Percentiles rank a stretch among this genome's conserved stretches.
phyloP scores from a whole-genome alignment of 2,888 invertebrate genomes.

The Lampropteryx suffumata region DNA sequence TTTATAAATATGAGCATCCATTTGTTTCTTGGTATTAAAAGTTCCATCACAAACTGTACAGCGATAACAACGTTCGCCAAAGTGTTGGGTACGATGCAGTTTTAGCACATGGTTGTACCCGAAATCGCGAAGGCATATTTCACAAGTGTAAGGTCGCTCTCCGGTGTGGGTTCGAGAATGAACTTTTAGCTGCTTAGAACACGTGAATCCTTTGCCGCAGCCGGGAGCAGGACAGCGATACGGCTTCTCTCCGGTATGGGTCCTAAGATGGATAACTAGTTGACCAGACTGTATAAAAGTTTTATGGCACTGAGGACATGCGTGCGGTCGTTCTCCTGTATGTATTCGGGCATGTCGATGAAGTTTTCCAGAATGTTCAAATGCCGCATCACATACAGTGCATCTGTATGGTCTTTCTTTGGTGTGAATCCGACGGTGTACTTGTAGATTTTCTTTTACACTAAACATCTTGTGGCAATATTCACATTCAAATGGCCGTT shows the following conservation, averaged over 20 bases:
- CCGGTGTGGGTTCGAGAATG: constrained; percentile 96
- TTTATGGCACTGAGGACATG: constrained; percentile 93
- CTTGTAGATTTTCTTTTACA: constrained; percentile 95
- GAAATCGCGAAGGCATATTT: constrained; percentile 94
- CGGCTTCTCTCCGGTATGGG: constrained; percentile 94
- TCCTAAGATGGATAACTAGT: constrained; percentile 94
- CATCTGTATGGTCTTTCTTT: constrained; percentile 96
- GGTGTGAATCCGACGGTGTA: constrained; percentile 94
- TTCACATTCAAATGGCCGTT: constrained; percentile 95
- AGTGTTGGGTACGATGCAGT: constrained; percentile 94
- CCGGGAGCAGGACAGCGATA: constrained; percentile 91
- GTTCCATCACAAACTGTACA: constrained; percentile 96
- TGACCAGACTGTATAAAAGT: constrained; percentile 96
- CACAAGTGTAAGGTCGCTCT: constrained; percentile 95
- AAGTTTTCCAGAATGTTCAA: constrained; percentile 95
- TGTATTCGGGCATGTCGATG: constrained; percentile 96
- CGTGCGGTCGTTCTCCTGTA: constrained; percentile 94
- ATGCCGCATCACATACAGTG: constrained; percentile 93
- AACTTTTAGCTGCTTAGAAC: constrained; percentile 95
- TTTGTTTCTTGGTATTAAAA: constrained; percentile 94
- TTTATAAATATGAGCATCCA: constrained; percentile 92
- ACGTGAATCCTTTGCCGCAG: constrained; percentile 95
- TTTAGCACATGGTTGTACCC: constrained; percentile 96
- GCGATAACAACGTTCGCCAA: constrained; percentile 95
- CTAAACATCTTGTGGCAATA: constrained; percentile 96